These are phyloP conservation scores for Cyprinodon variegatus DNA, from an alignment of 2,113 vertebrate genomes.

Conservation along the genomic window DNA sequence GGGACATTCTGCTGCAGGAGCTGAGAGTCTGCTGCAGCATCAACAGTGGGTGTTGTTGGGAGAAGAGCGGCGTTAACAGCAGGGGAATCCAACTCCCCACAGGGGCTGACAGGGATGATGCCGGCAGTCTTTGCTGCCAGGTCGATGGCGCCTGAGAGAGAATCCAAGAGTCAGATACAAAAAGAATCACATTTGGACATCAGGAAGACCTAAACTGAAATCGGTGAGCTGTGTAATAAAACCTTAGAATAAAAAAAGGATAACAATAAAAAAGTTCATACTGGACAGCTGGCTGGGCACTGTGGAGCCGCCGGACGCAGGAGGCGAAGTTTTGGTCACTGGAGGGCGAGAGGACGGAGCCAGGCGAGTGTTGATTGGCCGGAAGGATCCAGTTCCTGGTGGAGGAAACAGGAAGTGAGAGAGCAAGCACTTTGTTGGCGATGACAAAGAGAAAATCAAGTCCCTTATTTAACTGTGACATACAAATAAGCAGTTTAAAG, in stretches of 20 bases:
- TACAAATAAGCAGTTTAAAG: neutral
- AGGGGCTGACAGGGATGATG: slow-evolving; percentile 90
- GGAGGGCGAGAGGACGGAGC: slow-evolving; percentile 86
- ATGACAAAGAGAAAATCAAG: slow-evolving; percentile 2
- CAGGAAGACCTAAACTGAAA: neutral
- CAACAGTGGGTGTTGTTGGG: slow-evolving; percentile 24
- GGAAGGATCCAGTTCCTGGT: slow-evolving; percentile 91
- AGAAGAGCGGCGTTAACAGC: slow-evolving; percentile 32
- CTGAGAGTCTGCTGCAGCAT: slow-evolving; percentile 61
- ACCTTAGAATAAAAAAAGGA: neutral
- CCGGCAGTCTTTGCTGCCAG: slow-evolving; percentile 95
- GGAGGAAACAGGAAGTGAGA: slow-evolving; percentile 53
- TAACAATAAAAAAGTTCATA: slow-evolving; percentile 59
- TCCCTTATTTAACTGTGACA: neutral
- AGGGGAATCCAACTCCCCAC: slow-evolving; percentile 77
- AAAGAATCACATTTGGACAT: neutral
- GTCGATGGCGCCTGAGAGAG: slow-evolving; percentile 89
- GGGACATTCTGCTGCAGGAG: slow-evolving; percentile 64
- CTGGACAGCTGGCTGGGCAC: slow-evolving; percentile 84
- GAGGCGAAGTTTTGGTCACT: slow-evolving; percentile 84
- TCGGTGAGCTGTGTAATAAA: neutral
- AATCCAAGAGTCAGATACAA: slow-evolving; percentile 7
- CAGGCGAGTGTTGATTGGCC: slow-evolving; percentile 91
- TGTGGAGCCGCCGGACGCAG: slow-evolving; percentile 64
- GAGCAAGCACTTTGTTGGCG: slow-evolving; percentile 10